Conservation (phyloP, 2,888 invertebrate species). For the Sesia apiformis region DNA sequence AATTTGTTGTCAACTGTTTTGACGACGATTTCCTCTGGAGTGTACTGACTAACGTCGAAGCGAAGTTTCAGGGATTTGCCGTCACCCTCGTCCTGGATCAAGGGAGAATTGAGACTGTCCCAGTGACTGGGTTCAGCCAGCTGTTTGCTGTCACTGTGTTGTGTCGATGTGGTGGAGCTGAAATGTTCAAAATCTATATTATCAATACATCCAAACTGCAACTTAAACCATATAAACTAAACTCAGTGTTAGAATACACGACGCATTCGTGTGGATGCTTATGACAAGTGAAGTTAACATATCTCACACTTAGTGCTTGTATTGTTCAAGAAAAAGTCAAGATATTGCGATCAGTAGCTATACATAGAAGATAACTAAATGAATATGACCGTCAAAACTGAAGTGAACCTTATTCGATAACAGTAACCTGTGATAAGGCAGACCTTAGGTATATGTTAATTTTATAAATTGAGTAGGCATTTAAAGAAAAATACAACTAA, state of each 20-base stretch:
- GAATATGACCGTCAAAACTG: no score
- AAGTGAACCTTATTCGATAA: no score
- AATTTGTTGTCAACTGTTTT: constrained; percentile 99
- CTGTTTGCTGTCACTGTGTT: constrained; percentile 76
- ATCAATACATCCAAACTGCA: not conserved
- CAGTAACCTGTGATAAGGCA: no score
- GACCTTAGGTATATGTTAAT: no score
- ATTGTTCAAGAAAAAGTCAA: no score
- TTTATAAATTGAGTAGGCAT: no score
- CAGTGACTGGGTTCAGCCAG: constrained; percentile 79
- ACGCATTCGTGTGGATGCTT: not conserved
- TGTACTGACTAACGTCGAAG: constrained; percentile 98
- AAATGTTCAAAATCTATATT: not conserved
- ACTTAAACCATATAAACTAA: no score
- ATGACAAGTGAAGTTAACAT: not conserved
- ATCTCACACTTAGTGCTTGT: not conserved
- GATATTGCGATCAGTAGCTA: no score
- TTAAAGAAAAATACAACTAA: no score
- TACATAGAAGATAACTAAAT: no score
- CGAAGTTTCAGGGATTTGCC: constrained; percentile 95
- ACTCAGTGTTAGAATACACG: not conserved
- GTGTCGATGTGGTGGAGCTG: constrained; percentile 79
- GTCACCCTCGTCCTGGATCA: constrained; percentile 95
- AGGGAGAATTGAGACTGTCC: constrained; percentile 93
- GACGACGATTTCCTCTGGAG: constrained; percentile 97